A percentile compares a stretch with the other conserved stretches of the same genome.
Conservation (phyloP, 2,797 vertebrate genomes). For the Poeciliopsis infans region DNA sequence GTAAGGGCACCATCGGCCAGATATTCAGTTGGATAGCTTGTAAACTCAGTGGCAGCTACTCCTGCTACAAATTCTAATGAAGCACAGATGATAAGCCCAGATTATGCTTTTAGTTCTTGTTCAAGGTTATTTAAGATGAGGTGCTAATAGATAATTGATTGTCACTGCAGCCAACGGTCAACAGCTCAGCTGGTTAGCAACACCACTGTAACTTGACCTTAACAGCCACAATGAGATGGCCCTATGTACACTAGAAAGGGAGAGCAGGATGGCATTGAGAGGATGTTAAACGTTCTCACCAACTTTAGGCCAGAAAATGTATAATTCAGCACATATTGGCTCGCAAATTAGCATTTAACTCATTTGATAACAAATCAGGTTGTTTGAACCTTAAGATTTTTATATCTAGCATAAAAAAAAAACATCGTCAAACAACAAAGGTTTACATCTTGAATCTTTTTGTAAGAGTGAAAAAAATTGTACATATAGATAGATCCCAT, state of each 20-base stretch:
- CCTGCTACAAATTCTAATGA: constrained; percentile 38
- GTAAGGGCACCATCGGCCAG: constrained; percentile 57
- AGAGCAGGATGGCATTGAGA: constrained; percentile 36
- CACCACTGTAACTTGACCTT: constrained; percentile 81
- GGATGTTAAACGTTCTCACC: constrained; percentile 42
- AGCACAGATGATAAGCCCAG: constrained; percentile 77
- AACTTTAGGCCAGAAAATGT: constrained; percentile 39
- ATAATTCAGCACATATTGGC: constrained; percentile 41
- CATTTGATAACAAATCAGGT: constrained; percentile 14
- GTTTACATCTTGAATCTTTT: constrained; percentile 23
- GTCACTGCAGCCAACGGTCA: constrained; percentile 38
- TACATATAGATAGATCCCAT: constrained; percentile 39
- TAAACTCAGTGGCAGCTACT: constrained; percentile 30
- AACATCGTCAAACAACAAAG: constrained; percentile 15
- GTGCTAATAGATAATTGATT: constrained; percentile 77
- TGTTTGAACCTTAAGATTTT: constrained; percentile 25
- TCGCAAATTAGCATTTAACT: constrained; percentile 13
- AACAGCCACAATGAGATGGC: constrained; percentile 52
- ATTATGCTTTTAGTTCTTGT: constrained; percentile 78
- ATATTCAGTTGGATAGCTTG: constrained; percentile 50
- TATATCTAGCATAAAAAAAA: constrained; percentile 20
- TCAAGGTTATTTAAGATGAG: constrained; percentile 83
- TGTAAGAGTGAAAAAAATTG: constrained; percentile 29
- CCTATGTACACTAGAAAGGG: constrained; percentile 37
- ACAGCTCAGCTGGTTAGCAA: constrained; percentile 87